Conservation (phyloP, 2,888 invertebrate species). For the Aphidius colemani region DNA sequence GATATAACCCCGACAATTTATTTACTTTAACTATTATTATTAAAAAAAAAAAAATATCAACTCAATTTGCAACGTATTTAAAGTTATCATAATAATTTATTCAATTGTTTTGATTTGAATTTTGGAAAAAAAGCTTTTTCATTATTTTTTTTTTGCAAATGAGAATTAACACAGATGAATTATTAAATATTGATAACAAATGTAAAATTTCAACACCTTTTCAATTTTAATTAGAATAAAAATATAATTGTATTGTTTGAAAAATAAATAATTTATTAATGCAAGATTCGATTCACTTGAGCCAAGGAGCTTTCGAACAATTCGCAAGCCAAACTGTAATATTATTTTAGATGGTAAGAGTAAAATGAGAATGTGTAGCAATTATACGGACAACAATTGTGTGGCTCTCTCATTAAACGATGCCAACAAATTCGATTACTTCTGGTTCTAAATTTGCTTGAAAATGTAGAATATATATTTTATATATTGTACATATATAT, state of each 20-base stretch:
- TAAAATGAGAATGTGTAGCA: constrained; percentile 47
- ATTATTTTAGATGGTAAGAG: constrained; percentile 28
- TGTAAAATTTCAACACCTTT: too few species aligned
- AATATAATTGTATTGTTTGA: background rate
- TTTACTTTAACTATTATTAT: constrained; percentile 22
- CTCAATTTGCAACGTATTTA: too few species aligned
- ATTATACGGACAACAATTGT: constrained; percentile 58
- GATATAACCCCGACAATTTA: constrained; percentile 14
- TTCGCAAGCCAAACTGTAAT: constrained; percentile 49
- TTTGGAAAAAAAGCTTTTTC: too few species aligned
- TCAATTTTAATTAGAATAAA: background rate
- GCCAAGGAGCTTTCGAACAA: constrained; percentile 35
- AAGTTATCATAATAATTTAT: too few species aligned
- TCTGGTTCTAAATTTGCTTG: constrained; percentile 55
- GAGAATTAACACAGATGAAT: too few species aligned
- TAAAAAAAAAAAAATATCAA: constrained; percentile 8
- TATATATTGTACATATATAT: constrained; percentile 11
- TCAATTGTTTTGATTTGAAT: too few species aligned
- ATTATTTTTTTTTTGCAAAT: too few species aligned
- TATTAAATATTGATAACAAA: too few species aligned
- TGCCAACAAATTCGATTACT: constrained; percentile 60
- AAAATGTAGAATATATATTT: constrained; percentile 16
- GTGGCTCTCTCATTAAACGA: constrained; percentile 58
- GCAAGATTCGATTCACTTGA: constrained; percentile 31
- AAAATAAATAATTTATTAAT: background rate